Evolutionary conservation across 2,888 invertebrate genomes (phyloP).

Genomic region (Tuberolachnus salignus): DNA sequence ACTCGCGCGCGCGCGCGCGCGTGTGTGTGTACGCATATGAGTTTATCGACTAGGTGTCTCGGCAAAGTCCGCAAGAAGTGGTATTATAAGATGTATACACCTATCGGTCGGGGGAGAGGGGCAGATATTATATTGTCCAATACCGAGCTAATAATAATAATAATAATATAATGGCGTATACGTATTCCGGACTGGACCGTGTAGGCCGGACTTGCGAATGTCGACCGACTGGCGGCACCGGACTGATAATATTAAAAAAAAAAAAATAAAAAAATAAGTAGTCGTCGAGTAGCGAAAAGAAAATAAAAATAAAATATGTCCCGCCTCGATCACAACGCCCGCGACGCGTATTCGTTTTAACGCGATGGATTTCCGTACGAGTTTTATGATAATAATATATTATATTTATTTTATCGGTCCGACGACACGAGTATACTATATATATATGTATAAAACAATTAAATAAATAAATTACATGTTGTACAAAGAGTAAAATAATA

Average conservation of each 20-base stretch:
- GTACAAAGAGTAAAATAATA: not conserved
- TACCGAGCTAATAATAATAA: too few relatives aligned
- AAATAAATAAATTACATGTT: not conserved
- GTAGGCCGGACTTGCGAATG: constrained; percentile 37
- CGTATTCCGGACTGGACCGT: constrained; percentile 17
- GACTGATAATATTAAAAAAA: too few relatives aligned
- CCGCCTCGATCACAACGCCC: constrained; percentile 20
- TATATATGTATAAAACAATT: not conserved
- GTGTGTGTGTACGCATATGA: too few relatives aligned
- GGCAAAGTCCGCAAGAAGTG: constrained; percentile 3
- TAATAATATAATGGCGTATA: constrained; percentile 11
- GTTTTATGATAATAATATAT: too few relatives aligned
- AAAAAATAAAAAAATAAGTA: too few relatives aligned
- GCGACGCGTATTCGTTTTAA: constrained; percentile 24
- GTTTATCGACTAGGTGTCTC: not conserved
- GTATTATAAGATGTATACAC: too few relatives aligned
- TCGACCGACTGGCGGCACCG: not conserved
- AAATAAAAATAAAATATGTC: constrained; percentile 19
- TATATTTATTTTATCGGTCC: not conserved
- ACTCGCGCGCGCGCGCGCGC: too few relatives aligned
- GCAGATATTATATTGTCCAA: constrained; percentile 9
- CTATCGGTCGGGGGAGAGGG: too few relatives aligned
- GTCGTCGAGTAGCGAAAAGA: not conserved
- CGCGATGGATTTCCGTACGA: not conserved
- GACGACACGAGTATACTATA: not conserved